A percentile compares a stretch with the other conserved stretches of the same genome.
These are phyloP conservation scores for Temnothorax unifasciatus DNA, from an alignment of 2,888 invertebrate genomes.

Conservation along the genomic window DNA sequence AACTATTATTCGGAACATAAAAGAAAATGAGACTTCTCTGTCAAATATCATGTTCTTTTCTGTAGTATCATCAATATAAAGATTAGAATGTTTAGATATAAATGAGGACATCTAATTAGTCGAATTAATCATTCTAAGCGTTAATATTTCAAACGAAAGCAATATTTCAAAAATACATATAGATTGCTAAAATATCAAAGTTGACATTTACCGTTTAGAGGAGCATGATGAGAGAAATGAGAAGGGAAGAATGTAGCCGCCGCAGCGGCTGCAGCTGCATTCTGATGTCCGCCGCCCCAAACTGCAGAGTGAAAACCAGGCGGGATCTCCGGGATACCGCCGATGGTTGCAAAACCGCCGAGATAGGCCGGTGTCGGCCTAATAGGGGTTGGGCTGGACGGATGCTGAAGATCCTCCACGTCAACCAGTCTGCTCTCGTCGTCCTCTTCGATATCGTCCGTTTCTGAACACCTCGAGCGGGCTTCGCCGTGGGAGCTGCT, in stretches of 20 bases:
- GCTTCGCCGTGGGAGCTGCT: conserved; percentile 80
- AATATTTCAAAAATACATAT: background rate
- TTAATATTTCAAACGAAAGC: background rate
- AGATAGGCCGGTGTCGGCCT: conserved; percentile 84
- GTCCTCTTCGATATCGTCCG: conserved; percentile 90
- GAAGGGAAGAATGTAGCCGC: conserved; percentile 82
- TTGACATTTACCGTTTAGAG: conserved; percentile 80
- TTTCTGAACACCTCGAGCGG: conserved; percentile 81
- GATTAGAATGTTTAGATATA: background rate
- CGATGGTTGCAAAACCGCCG: conserved; percentile 81
- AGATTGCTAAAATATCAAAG: background rate
- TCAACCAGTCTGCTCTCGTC: conserved; percentile 90
- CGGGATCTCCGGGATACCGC: conserved; percentile 78
- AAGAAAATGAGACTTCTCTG: background rate
- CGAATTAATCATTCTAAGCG: background rate
- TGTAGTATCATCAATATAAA: background rate
- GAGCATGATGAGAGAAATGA: conserved; percentile 83
- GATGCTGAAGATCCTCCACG: conserved; percentile 90
- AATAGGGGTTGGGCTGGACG: conserved; percentile 79
- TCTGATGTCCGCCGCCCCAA: conserved; percentile 82
- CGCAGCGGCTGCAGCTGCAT: conserved; percentile 78
- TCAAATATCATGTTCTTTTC: background rate
- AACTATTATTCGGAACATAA: background rate
- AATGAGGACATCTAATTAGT: background rate
- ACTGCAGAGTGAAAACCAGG: conserved; percentile 80